Evolutionary conservation across 2,797 vertebrate species (phyloP).

Genomic region (Phylloscopus collybita): DNA sequence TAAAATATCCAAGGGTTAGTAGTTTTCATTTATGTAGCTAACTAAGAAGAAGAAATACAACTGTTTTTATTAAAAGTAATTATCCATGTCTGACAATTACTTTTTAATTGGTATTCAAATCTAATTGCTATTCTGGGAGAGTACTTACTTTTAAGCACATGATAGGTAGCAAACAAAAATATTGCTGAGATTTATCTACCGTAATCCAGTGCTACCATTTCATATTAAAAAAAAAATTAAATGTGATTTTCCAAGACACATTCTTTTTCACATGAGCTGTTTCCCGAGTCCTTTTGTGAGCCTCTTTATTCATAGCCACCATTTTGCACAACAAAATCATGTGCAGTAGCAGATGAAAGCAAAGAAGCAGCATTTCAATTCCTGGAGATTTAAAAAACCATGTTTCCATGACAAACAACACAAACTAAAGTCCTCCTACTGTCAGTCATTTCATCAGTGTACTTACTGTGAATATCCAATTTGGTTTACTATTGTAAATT

Average conservation of each 20-base stretch:
- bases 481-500: not conserved
- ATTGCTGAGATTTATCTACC: not conserved
- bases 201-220: not conserved
- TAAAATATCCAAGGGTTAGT: not conserved
- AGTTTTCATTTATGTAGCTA: not conserved
- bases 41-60: not conserved
- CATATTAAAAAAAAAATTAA: not conserved
- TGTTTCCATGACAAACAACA: not conserved
- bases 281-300: not conserved
- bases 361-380: not conserved
- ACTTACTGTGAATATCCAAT: not conserved
- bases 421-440: not conserved
- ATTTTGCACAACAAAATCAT: not conserved
- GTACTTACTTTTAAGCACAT: not conserved
- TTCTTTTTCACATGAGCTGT: not conserved
- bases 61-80: not conserved
- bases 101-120: not conserved
- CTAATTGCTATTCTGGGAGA: not conserved
- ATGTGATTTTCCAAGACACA: not conserved
- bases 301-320: not conserved
- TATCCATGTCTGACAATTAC: rapidly evolving
- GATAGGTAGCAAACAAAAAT: not conserved
- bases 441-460: not conserved
- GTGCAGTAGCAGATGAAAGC: not conserved
- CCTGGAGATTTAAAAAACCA: not conserved